phyloP scores from a whole-genome alignment of 2,888 invertebrate genomes.

The Amphiduros pacificus region DNA sequence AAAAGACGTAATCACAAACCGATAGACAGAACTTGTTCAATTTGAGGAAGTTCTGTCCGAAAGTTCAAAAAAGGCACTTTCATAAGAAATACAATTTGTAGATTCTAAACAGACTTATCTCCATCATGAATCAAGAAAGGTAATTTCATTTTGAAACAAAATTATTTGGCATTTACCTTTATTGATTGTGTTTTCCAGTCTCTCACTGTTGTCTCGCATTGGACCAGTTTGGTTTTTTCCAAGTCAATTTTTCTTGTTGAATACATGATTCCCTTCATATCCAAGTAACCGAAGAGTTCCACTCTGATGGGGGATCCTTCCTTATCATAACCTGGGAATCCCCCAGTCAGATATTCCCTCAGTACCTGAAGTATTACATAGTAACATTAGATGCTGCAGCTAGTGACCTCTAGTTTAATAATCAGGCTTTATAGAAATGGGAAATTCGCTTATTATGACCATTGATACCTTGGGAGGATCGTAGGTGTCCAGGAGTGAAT shows the following conservation, averaged over 20 bases:
- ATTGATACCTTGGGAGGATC: conserved; percentile 49
- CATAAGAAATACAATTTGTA: too few relatives aligned
- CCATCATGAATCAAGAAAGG: too few relatives aligned
- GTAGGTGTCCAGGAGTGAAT: conserved; percentile 33
- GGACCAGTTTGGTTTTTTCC: conserved; percentile 52
- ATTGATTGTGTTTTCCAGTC: conserved; percentile 50
- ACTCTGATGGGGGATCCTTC: conserved; percentile 54
- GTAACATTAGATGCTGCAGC: too few relatives aligned
- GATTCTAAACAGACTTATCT: too few relatives aligned
- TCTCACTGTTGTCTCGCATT: conserved; percentile 49
- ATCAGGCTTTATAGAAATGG: conserved; percentile 1
- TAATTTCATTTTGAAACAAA: too few relatives aligned
- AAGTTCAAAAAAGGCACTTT: too few relatives aligned
- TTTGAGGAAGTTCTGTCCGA: too few relatives aligned
- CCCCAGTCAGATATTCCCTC: conserved; percentile 53
- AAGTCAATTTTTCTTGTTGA: conserved; percentile 50
- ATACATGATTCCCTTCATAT: conserved; percentile 58
- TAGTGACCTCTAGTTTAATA: too few relatives aligned
- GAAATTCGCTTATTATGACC: too few relatives aligned
- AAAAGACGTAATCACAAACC: too few relatives aligned
- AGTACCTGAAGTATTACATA: conserved; percentile 44
- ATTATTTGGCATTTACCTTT: conserved; percentile 35
- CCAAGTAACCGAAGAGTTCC: conserved; percentile 53
- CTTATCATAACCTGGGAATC: conserved; percentile 52
- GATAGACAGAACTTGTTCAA: too few relatives aligned